phyloP scores from a whole-genome alignment of 2,113 vertebrate genomes.

The Hydropotes inermis region DNA sequence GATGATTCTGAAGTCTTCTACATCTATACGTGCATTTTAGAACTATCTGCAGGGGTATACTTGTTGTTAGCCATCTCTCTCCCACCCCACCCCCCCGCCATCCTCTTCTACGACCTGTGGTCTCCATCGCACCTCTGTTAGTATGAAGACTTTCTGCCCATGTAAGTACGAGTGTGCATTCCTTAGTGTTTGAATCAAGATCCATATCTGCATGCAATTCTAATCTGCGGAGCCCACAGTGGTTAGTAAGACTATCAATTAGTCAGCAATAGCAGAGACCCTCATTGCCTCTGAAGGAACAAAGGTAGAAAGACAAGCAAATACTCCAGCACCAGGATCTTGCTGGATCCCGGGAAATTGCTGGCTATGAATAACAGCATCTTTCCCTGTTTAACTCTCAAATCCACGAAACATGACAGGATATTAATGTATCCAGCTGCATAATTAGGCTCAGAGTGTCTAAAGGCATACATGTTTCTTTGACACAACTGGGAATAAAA shows the following conservation, averaged over 20 bases:
- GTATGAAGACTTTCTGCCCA: constrained; percentile 79
- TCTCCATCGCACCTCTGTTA: constrained; percentile 79
- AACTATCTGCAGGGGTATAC: constrained; percentile 80
- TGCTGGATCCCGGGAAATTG: constrained; percentile 55
- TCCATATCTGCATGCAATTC: constrained; percentile 79
- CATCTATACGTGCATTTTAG: constrained; percentile 81
- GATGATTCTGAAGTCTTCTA: constrained; percentile 81
- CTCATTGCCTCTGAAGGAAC: constrained; percentile 75
- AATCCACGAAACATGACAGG: constrained; percentile 62
- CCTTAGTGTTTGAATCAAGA: constrained; percentile 79
- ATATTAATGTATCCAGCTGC: constrained; percentile 61
- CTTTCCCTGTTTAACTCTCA: constrained; percentile 48
- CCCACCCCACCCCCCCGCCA: constrained; percentile 67
- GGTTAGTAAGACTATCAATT: constrained; percentile 82
- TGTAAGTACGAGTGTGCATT: constrained; percentile 75
- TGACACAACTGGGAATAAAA: constrained; percentile 58
- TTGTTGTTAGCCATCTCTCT: constrained; percentile 79
- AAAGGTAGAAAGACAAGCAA: constrained; percentile 79
- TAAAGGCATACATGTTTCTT: constrained; percentile 45
- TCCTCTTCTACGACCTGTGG: constrained; percentile 74
- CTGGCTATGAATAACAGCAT: constrained; percentile 74
- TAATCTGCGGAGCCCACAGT: constrained; percentile 79
- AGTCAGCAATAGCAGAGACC: constrained; percentile 80
- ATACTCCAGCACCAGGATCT: constrained; percentile 77
- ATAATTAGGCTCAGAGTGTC: constrained; percentile 60